These are phyloP conservation scores for Drosophila planitibia DNA, from an alignment of 2,888 invertebrate genomes.

Conservation along the genomic window DNA sequence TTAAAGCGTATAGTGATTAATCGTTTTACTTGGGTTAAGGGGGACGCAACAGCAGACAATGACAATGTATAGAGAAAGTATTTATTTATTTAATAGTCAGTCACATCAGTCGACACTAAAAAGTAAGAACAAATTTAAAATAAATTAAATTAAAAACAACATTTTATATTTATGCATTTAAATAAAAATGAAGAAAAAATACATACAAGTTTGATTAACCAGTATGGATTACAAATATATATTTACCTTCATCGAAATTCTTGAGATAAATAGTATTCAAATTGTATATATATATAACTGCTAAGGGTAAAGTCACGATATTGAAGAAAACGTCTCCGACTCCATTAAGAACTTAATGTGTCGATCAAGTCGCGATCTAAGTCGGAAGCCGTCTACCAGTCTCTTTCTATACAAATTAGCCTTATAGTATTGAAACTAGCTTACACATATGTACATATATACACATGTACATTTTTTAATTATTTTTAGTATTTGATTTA, in stretches of 20 bases:
- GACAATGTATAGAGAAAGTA: background rate
- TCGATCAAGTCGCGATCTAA: background rate
- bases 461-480: background rate
- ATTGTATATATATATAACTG: background rate
- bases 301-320: background rate
- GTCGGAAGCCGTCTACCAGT: too few relatives aligned
- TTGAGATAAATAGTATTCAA: background rate
- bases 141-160: background rate
- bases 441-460: too few relatives aligned
- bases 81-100: background rate
- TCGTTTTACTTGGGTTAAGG: slow-evolving; percentile 9
- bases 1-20: slow-evolving; percentile 66
- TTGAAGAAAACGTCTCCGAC: background rate
- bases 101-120: background rate
- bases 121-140: background rate
- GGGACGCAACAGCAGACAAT: background rate
- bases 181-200: background rate
- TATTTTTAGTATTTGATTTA: background rate
- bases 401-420: too few relatives aligned
- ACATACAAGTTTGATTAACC: background rate
- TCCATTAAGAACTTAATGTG: background rate
- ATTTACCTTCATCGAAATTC: background rate
- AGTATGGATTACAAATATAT: background rate
- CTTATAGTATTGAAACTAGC: too few relatives aligned
- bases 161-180: background rate